Conservation (phyloP, 2,797 vertebrate species). For the Spatula versicolor region DNA sequence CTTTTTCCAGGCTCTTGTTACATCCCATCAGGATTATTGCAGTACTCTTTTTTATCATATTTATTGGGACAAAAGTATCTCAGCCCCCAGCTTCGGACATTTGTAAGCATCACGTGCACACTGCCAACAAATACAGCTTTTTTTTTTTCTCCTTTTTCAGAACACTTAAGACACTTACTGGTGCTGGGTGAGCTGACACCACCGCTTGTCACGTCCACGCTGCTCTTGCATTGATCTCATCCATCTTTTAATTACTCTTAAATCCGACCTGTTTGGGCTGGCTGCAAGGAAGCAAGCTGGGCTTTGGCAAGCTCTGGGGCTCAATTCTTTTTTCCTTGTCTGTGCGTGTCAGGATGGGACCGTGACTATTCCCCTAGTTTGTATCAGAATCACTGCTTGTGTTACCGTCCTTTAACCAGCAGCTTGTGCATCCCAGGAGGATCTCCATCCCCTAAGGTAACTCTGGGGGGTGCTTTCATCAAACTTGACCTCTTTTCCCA, state of each 20-base stretch:
- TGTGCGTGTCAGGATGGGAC: background rate
- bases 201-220: fast-evolving
- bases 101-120: fast-evolving
- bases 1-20: background rate
- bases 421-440: too few species aligned
- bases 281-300: background rate
- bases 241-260: background rate
- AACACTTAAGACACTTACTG: fast-evolving
- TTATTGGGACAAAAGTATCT: background rate
- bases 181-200: background rate
- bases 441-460: too few species aligned
- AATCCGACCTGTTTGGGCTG: too few species aligned
- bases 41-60: background rate
- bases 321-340: background rate
- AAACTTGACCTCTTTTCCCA: background rate
- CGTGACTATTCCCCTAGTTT: fast-evolving
- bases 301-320: background rate
- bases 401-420: too few species aligned
- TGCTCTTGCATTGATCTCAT: fast-evolving
- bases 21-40: background rate
- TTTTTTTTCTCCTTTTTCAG: background rate
- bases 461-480: too few species aligned
- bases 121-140: background rate
- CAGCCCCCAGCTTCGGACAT: background rate
- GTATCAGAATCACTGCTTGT: fast-evolving